Base-by-base conservation (phyloP, 2,797 vertebrate species). In the Psittacula derbiana region DNA sequence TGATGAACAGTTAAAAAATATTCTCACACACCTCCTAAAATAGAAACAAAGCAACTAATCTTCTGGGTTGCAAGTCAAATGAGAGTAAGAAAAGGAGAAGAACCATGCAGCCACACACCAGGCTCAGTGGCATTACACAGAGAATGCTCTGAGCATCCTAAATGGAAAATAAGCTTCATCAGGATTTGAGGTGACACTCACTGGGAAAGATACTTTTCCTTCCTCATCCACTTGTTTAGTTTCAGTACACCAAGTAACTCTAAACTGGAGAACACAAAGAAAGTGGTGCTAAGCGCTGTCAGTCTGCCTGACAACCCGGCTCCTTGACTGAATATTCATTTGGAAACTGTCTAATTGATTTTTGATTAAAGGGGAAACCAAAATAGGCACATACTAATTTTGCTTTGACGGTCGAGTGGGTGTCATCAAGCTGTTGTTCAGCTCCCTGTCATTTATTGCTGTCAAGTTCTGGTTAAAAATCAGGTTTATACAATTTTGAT, bases 261-360 rank as follows among this genome's bases (percentile, higher is more conserved):
- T 58, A 71, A 93, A 80, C 52, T 61, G 57, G 52, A 80, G 80
- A 85, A 10, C 62, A 90, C 49, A 17, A 79, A 84, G 70, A 47
- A 62, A 91, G 46, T 4, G 18, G 36, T 81, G 70, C 33, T 73
- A 28, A 88, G 66, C 2, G 0, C 83, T 95, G 79, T 84, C 92
- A 92, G 43, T 64, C 70, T 88, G 52, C 91, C 89, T 95, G 87
- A 94, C 87, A 96, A 23, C 80, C 71, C 0, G 8, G 4, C 16
- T 94, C 40, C 65, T 60, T 41, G 60, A 41, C 82, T 96, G 88
- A 94, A 91, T 86, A 93, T 88, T 96, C 82, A 86, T 95, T 90
- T 95, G 85, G 66, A 92, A 96, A 93, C 85, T 91, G 81, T 74
- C 81, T 94, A 96, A 96, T 92, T 96, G 92, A 81, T 93, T 94